These are phyloP conservation scores for Silurus aristotelis DNA, from an alignment of 2,797 vertebrate genomes.

Conservation along the genomic window DNA sequence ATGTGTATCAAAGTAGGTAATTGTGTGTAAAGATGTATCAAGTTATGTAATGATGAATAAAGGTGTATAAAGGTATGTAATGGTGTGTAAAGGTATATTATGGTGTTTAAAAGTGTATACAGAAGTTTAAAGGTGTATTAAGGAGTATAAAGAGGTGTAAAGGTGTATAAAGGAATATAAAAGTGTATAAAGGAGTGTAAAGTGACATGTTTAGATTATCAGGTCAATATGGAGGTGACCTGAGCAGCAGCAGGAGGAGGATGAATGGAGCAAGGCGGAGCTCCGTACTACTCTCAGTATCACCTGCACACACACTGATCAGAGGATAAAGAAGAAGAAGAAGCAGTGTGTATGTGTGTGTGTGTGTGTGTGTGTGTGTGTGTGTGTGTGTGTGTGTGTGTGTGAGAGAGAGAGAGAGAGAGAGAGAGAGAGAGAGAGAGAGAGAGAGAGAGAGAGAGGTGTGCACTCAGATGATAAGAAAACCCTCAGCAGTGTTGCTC, in stretches of 20 bases:
- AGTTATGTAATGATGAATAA: too few relatives aligned
- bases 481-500: conserved; percentile 45
- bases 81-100: too few relatives aligned
- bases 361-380: neutral
- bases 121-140: too few relatives aligned
- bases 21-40: too few relatives aligned
- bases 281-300: conserved; percentile 43
- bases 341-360: neutral
- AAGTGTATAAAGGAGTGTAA: conserved; percentile 34
- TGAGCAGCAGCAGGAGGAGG: conserved; percentile 19
- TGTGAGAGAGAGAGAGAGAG: neutral
- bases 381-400: neutral
- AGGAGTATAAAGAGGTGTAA: too few relatives aligned
- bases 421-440: too few relatives aligned
- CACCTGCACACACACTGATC: conserved; percentile 56
- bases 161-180: neutral
- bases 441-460: conserved; percentile 17
- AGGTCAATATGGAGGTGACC: conserved; percentile 45
- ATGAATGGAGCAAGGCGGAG: conserved; percentile 14
- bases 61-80: too few relatives aligned
- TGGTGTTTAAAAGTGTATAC: too few relatives aligned
- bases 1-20: too few relatives aligned
- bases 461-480: conserved; percentile 54
- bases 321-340: conserved; percentile 43
- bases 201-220: conserved; percentile 39